Base-by-base conservation (phyloP, 2,888 invertebrate genomes). In the Epistrophe eligans region DNA sequence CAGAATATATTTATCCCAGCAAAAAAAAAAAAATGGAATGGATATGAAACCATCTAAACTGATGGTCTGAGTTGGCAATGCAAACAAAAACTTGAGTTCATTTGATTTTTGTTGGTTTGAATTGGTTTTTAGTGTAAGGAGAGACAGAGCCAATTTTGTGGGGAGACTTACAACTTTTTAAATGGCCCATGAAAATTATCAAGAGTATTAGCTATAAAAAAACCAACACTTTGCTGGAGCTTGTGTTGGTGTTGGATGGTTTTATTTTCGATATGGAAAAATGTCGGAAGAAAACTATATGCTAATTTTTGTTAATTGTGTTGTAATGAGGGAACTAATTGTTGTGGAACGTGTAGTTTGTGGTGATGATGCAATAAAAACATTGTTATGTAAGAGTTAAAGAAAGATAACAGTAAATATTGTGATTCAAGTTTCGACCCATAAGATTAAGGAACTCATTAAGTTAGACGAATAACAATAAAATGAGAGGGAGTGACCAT, bases 161-260 rank as follows among this genome's bases (percentile, higher is more conserved):
- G 87, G 64, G 50, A 80, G 87, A 77, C 79, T 79, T 73, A 83
- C 88, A 88, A 76, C 74, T 80, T 89, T 90, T 90, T 91, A 90
- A 91, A 91, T 91, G 91, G 90, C 88, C 91, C 91, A 91, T 91
- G 91, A 91, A 91, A 91, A 91, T 91, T 91, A 91, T 89, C 91
- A 89, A 90, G 89, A 45, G 32, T 28, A 71, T n/a, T 19, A 38
- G 62, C 55, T 17, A 76, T 62, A 38, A 38, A 55, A 57, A 52
- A 52, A 58, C 9, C 48, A 70, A 70, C 35, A 38, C 52, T 40
- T 52, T 32, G 32, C 24, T 5, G 5, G 13, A 52, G 11, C 38
- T 43, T 15, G 60, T 43, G 43, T 17, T 8, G 6, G 77, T 15
- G 24, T 5, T 40, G 24, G 60, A 13, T 45, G 38, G 32, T 79